A percentile compares a stretch with the other conserved stretches of the same genome.
Evolutionary conservation across 53 echinoderm and acorn worm species (phyloP).

Genomic region (Temnopleurus reevesii): DNA sequence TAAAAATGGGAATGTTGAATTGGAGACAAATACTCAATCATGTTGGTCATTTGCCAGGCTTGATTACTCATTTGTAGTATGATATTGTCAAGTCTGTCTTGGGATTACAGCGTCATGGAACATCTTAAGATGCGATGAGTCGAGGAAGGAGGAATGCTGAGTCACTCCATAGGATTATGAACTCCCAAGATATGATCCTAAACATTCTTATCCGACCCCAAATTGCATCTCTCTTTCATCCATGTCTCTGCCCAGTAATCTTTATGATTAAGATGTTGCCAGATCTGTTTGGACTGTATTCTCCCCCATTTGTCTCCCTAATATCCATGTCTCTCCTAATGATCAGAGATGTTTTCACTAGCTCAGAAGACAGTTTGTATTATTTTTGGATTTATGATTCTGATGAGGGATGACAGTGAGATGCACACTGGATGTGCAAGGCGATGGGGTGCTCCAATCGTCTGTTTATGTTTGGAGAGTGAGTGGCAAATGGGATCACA

Average conservation of each 20-base stretch:
- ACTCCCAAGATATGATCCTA: neutral
- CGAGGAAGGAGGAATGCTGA: neutral
- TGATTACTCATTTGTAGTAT: constrained; percentile 23
- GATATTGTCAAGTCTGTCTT: neutral
- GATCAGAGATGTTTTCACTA: constrained; percentile 11
- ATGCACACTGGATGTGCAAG: constrained; percentile 23
- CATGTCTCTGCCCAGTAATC: neutral
- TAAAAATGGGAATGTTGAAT: neutral
- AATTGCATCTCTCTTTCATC: constrained; percentile 16
- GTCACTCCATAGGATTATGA: neutral
- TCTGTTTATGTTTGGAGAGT: constrained; percentile 7
- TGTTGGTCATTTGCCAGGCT: constrained; percentile 16
- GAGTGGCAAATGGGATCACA: constrained; percentile 1
- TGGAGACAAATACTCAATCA: neutral
- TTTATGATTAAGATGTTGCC: constrained; percentile 35
- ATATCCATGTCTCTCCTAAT: constrained; percentile 32
- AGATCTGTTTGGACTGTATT: constrained; percentile 36
- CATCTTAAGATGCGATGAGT: neutral
- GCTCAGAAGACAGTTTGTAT: neutral
- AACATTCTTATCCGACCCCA: neutral
- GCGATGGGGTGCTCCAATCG: neutral
- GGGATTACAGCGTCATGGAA: neutral
- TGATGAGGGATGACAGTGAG: constrained; percentile 17
- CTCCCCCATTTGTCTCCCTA: constrained; percentile 6
- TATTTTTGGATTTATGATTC: constrained; percentile 10